phyloP scores from a whole-genome alignment of 2,888 invertebrate species.

The Linyphia triangularis region DNA sequence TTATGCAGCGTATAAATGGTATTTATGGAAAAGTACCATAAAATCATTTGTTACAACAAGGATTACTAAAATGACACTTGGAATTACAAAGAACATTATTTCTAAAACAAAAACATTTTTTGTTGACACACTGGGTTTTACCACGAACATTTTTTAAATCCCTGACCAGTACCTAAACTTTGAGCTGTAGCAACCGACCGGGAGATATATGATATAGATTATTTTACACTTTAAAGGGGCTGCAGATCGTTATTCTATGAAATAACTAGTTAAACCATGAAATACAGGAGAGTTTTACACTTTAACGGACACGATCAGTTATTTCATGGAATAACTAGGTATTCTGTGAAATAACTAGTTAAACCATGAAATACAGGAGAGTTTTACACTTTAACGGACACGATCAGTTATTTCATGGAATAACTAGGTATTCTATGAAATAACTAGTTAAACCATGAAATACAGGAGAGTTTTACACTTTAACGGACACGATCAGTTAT shows the following conservation, averaged over 20 bases:
- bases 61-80: too few relatives aligned
- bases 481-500: slow-evolving; percentile 68
- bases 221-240: too few relatives aligned
- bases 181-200: slow-evolving; percentile 68
- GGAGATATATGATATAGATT: too few relatives aligned
- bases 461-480: slow-evolving; percentile 66
- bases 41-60: slow-evolving; percentile 47
- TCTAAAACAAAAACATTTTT: too few relatives aligned
- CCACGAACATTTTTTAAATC: slow-evolving; percentile 59
- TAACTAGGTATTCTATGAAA: slow-evolving; percentile 68
- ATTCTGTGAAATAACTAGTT: slow-evolving; percentile 47
- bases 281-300: slow-evolving; percentile 67
- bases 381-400: slow-evolving; percentile 66
- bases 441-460: slow-evolving; percentile 68
- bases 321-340: slow-evolving; percentile 69
- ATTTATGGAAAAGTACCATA: slow-evolving; percentile 46
- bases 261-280: slow-evolving; percentile 64
- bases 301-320: slow-evolving; percentile 69
- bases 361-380: slow-evolving; percentile 63
- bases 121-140: too few relatives aligned
- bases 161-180: slow-evolving; percentile 67
- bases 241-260: too few relatives aligned
- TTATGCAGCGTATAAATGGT: slow-evolving; percentile 46
- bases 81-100: too few relatives aligned
- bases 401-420: slow-evolving; percentile 63